Evolutionary conservation across 1,140 invertebrate species (phyloP), one percentile per base, ranked within the genome.

Genomic region (Lordiphosa mommai): DNA sequence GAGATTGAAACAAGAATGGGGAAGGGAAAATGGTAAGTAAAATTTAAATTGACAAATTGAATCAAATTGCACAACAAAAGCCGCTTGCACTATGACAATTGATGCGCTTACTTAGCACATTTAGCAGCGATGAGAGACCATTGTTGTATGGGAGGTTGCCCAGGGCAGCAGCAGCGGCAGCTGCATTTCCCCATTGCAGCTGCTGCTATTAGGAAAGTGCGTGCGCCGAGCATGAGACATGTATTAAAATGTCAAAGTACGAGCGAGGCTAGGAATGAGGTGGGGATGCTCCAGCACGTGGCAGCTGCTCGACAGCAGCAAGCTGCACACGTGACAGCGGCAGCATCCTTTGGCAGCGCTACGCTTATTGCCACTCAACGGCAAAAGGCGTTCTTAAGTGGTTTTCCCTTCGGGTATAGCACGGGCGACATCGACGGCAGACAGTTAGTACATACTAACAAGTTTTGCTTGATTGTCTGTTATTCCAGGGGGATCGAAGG

Each of bases 51-150:
- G 47, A 72, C 38, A 60, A 61, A 67, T 40, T 63, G 12, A 67
- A n/a, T n/a, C n/a, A n/a, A n/a, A n/a, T n/a, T n/a, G n/a, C n/a
- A n/a, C n/a, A n/a, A n/a, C n/a, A n/a, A 33, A 55, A 57, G 50
- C 17, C 10, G 46, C 38, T 60, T 69, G 77, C 77, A 68, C 47
- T 76, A n/a, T 58, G 77, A 48, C 77, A 82, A 82, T 65, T 77
- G 72, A 84, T 84, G 72, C 68, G 77, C 72, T 82, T 82, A 82
- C 76, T 80, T 70, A 80, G 74, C 70, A 69, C 61, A 82, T 85
- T 72, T 64, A 33, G 50, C n/a, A 33, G 50, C n/a, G 29, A 36
- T 9, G 23, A 27, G 4, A 27, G 4, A 5, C 5, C 23, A 27
- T 27, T 27, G 23, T 27, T 27, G 23, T n/a, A 1, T 27, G 0